A percentile compares a stretch with the other conserved stretches of the same genome.
Conservation (phyloP, 2,797 vertebrate species). For the Lutjanus argentimaculatus region DNA sequence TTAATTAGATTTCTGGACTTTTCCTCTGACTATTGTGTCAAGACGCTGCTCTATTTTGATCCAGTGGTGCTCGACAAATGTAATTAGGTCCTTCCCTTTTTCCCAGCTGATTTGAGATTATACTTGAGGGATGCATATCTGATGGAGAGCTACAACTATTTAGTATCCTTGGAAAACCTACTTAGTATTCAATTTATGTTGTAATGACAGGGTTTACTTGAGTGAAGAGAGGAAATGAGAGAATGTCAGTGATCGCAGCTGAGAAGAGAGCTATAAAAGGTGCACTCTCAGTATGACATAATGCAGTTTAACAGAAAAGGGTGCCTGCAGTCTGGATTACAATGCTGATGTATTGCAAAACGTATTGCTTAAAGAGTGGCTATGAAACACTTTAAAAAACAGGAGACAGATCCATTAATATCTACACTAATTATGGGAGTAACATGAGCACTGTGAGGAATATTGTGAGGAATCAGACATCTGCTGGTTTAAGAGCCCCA, state of each 20-base stretch:
- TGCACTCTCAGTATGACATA: conserved; percentile 17
- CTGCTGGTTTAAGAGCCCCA: neutral
- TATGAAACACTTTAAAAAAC: conserved; percentile 26
- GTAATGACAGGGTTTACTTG: conserved; percentile 54
- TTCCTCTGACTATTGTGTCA: conserved; percentile 82
- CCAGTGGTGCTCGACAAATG: conserved; percentile 78
- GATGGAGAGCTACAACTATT: conserved; percentile 71
- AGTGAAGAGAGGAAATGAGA: conserved; percentile 53
- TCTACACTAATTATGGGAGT: conserved; percentile 16
- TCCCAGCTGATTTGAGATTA: conserved; percentile 76
- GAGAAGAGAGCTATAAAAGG: conserved; percentile 38
- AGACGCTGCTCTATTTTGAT: conserved; percentile 81
- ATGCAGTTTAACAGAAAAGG: conserved; percentile 44
- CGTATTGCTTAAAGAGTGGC: conserved; percentile 11
- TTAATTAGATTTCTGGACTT: conserved; percentile 86
- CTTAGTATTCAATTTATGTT: conserved; percentile 70
- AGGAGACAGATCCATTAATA: conserved; percentile 22
- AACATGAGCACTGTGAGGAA: neutral
- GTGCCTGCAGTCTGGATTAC: conserved; percentile 27
- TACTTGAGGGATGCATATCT: conserved; percentile 76
- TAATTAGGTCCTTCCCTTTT: conserved; percentile 80
- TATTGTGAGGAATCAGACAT: conserved; percentile 5
- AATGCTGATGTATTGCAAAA: conserved; percentile 18
- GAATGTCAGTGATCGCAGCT: conserved; percentile 36
- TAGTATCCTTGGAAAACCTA: conserved; percentile 62